These are phyloP conservation scores for Grallaria varia DNA, from an alignment of 2,113 vertebrate species.

Conservation along the genomic window DNA sequence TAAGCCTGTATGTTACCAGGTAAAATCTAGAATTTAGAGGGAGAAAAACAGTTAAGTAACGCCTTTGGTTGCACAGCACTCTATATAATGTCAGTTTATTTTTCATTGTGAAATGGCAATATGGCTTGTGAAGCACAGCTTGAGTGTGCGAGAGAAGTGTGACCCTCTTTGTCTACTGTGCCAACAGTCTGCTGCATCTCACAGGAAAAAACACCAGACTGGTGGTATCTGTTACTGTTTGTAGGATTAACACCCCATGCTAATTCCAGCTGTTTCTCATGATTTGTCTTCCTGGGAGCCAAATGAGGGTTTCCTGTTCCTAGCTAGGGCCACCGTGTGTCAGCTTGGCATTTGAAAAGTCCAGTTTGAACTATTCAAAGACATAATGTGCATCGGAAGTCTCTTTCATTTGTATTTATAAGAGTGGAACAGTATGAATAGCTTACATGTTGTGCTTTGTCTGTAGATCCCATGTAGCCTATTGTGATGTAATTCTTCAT, in stretches of 20 bases:
- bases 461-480: background rate
- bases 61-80: background rate
- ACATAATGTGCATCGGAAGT: background rate
- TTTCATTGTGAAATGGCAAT: background rate
- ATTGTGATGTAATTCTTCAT: background rate
- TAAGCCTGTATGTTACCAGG: background rate
- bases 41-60: background rate
- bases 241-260: background rate
- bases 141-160: background rate
- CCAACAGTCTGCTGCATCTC: background rate
- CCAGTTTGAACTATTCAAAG: background rate
- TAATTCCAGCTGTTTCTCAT: slow-evolving; percentile 28
- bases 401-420: background rate
- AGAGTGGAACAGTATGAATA: background rate
- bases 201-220: background rate
- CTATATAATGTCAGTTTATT: background rate
- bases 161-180: background rate
- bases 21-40: background rate
- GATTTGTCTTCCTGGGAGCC: background rate
- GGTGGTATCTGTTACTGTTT: background rate
- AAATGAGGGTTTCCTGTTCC: background rate
- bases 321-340: background rate
- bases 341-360: background rate
- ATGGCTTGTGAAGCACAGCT: slow-evolving; percentile 18
- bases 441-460: background rate